Evolutionary conservation across 2,113 vertebrate species (phyloP).

Genomic region (Brachyistius frenatus): DNA sequence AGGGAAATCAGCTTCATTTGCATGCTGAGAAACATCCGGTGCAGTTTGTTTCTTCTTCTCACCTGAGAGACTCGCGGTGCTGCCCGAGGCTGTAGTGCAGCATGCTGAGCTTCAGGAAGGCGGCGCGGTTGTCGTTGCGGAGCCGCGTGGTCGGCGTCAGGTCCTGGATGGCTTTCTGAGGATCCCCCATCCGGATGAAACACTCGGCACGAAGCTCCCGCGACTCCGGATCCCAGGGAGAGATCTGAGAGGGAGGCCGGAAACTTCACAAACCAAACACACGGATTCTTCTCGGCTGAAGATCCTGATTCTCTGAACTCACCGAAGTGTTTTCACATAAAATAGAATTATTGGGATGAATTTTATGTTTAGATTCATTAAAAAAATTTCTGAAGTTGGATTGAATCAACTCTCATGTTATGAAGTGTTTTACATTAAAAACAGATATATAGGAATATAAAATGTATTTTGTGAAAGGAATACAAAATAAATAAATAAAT

Average conservation of each 20-base stretch:
- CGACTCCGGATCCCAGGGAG: conserved; percentile 86
- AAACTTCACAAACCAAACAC: neutral
- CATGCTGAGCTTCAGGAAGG: conserved; percentile 86
- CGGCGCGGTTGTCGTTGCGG: conserved; percentile 87
- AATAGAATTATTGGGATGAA: too few relatives aligned
- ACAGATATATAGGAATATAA: too few relatives aligned
- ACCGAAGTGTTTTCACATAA: too few relatives aligned
- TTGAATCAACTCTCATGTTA: too few relatives aligned
- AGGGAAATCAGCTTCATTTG: conserved; percentile 4
- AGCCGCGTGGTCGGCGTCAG: conserved; percentile 84
- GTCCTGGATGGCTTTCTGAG: conserved; percentile 86
- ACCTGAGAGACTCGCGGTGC: conserved; percentile 87
- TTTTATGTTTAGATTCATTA: too few relatives aligned
- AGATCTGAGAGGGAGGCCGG: conserved; percentile 72
- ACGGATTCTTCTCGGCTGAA: too few relatives aligned
- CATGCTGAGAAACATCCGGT: neutral
- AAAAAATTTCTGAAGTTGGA: too few relatives aligned
- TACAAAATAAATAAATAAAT: too few relatives aligned
- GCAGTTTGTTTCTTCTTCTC: conserved; percentile 32
- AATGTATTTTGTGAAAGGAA: too few relatives aligned
- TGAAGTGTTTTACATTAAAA: too few relatives aligned
- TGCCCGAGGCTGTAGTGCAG: conserved; percentile 87
- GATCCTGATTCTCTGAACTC: too few relatives aligned
- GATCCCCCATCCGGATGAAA: conserved; percentile 85
- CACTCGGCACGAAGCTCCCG: conserved; percentile 88